phyloP scores from a whole-genome alignment of 2,888 invertebrate genomes.

The Imbricaverruca yamaguchii region DNA sequence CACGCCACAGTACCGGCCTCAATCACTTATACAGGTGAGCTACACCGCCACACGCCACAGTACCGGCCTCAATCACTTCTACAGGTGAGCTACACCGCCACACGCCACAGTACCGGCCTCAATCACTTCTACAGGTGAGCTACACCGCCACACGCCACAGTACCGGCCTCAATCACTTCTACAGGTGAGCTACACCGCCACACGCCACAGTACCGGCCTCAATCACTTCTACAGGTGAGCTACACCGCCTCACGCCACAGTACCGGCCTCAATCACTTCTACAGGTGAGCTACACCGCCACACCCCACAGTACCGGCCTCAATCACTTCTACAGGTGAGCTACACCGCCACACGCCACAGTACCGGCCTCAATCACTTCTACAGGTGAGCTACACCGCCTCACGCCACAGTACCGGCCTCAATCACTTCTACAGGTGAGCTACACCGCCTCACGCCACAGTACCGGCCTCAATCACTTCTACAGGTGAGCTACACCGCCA shows the following conservation, averaged over 20 bases:
- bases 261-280: constrained; percentile 92
- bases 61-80: constrained; percentile 92
- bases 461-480: constrained; percentile 93
- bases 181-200: constrained; percentile 56
- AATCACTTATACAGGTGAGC: constrained; percentile 91
- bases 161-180: constrained; percentile 92
- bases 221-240: constrained; percentile 91
- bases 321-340: constrained; percentile 91
- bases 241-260: no score
- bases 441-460: constrained; percentile 38
- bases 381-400: no score
- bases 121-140: constrained; percentile 91
- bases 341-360: no score
- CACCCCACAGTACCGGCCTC: constrained; percentile 64
- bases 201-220: constrained; percentile 64
- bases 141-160: no score
- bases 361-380: constrained; percentile 92
- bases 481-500: constrained; percentile 55
- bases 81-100: constrained; percentile 56
- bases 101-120: constrained; percentile 64
- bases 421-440: constrained; percentile 83
- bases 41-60: no score
- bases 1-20: constrained; percentile 64
- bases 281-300: constrained; percentile 56
- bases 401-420: no score